Percentiles rank a stretch among this genome's conserved stretches.
Conservation (phyloP, 2,888 invertebrate genomes). For the Teleogryllus oceanicus region DNA sequence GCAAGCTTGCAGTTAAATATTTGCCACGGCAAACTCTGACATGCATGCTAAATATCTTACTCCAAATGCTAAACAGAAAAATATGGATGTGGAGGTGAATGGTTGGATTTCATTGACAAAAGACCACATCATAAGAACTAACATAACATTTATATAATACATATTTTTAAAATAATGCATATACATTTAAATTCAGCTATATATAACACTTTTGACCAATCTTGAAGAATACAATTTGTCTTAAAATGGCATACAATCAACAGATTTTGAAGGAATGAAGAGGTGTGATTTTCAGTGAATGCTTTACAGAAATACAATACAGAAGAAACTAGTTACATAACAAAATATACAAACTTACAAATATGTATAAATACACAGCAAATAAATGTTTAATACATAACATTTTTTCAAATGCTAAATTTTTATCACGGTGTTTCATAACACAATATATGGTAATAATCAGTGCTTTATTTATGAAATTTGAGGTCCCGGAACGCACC, state of each 20-base stretch:
- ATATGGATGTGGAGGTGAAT: not conserved
- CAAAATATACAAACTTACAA: slow-evolving; percentile 1
- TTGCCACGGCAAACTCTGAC: too few species aligned
- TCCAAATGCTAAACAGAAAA: too few species aligned
- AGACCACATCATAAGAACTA: slow-evolving; percentile 43
- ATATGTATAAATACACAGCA: not conserved
- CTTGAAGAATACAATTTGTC: not conserved
- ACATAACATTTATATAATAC: slow-evolving; percentile 37
- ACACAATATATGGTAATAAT: too few species aligned
- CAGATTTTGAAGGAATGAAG: slow-evolving; percentile 21
- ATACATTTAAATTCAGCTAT: slow-evolving; percentile 31
- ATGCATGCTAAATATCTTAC: too few species aligned
- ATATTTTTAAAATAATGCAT: slow-evolving; percentile 38
- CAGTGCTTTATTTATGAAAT: too few species aligned
- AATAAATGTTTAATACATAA: too few species aligned
- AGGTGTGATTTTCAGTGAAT: slow-evolving; percentile 30
- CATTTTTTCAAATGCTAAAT: too few species aligned
- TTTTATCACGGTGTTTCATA: too few species aligned
- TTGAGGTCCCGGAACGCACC: too few species aligned
- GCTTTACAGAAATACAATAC: not conserved
- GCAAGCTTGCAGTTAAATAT: too few species aligned
- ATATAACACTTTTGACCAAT: not conserved
- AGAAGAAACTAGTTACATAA: not conserved
- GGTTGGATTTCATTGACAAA: slow-evolving; percentile 33
- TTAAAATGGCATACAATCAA: not conserved